Conservation (phyloP, 2,797 vertebrate species). For the Valencia hispanica region DNA sequence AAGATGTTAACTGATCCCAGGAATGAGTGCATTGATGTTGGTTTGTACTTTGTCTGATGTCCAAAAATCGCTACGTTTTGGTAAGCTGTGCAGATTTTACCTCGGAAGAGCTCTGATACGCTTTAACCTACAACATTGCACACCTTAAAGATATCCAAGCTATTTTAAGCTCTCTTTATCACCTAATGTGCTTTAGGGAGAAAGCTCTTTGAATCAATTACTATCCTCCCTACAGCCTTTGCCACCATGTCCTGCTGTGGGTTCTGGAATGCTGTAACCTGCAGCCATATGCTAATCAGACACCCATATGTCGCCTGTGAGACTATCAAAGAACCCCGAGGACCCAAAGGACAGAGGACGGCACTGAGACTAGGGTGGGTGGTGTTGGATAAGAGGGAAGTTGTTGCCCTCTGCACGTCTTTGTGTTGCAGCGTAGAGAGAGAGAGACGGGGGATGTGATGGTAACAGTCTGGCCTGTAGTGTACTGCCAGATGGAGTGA, state of each 20-base stretch:
- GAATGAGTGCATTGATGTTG: no score
- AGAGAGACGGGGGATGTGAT: conserved; percentile 38
- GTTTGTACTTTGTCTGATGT: no score
- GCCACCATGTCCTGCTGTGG: conserved; percentile 61
- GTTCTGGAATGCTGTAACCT: conserved; percentile 59
- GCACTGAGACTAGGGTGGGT: conserved; percentile 36
- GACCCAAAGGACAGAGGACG: conserved; percentile 62
- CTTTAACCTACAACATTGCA: not conserved
- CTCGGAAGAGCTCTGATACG: not conserved
- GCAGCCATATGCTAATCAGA: conserved; percentile 75
- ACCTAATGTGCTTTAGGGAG: conserved; percentile 38
- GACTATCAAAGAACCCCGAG: conserved; percentile 65
- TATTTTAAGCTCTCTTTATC: conserved; percentile 29
- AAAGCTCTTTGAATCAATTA: conserved; percentile 75
- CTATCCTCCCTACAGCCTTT: conserved; percentile 53
- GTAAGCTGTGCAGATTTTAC: no score
- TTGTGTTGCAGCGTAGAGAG: conserved; percentile 37
- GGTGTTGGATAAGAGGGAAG: conserved; percentile 56
- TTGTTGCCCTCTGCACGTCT: conserved; percentile 60
- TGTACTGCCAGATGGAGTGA: conserved; percentile 75
- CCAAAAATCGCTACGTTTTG: no score
- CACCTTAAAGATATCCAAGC: conserved; percentile 19
- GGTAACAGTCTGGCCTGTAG: conserved; percentile 62
- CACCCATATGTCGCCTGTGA: conserved; percentile 76
- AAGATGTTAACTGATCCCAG: no score